Conservation (phyloP, 2,113 vertebrate genomes). For the Nymphicus hollandicus region DNA sequence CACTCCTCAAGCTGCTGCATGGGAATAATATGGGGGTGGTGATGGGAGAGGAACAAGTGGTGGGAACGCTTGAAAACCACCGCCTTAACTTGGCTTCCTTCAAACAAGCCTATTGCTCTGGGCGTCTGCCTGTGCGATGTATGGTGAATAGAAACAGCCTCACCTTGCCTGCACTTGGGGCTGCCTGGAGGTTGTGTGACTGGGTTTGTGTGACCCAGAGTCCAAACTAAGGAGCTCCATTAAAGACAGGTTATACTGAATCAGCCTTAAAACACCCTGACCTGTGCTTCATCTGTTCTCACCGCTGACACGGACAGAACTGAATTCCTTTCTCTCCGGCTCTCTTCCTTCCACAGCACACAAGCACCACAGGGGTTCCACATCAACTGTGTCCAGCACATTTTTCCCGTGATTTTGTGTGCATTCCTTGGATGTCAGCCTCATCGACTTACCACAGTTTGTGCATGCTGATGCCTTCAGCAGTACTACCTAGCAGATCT, state of each 20-base stretch:
- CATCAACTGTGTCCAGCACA: conserved; percentile 26
- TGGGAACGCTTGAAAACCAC: background rate
- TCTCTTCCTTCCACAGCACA: background rate
- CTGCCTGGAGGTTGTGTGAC: background rate
- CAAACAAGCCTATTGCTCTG: background rate
- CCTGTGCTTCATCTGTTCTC: background rate
- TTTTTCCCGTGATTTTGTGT: conserved; percentile 32
- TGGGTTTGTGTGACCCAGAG: background rate
- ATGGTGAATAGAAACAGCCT: background rate
- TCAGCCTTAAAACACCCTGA: background rate
- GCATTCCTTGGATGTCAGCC: conserved; percentile 37
- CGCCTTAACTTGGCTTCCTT: background rate
- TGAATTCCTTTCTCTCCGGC: background rate
- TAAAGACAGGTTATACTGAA: background rate
- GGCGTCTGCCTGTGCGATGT: background rate
- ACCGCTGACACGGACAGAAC: background rate
- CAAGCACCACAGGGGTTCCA: conserved; percentile 28
- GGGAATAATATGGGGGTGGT: background rate
- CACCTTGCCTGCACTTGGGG: background rate
- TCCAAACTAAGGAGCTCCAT: background rate
- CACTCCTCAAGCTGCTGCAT: background rate
- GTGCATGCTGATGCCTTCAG: background rate
- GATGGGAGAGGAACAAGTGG: background rate
- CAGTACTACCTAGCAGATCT: background rate
- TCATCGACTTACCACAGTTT: background rate